These are phyloP conservation scores for Trichopoda pennipes DNA, from an alignment of 2,888 invertebrate species.

Conservation along the genomic window DNA sequence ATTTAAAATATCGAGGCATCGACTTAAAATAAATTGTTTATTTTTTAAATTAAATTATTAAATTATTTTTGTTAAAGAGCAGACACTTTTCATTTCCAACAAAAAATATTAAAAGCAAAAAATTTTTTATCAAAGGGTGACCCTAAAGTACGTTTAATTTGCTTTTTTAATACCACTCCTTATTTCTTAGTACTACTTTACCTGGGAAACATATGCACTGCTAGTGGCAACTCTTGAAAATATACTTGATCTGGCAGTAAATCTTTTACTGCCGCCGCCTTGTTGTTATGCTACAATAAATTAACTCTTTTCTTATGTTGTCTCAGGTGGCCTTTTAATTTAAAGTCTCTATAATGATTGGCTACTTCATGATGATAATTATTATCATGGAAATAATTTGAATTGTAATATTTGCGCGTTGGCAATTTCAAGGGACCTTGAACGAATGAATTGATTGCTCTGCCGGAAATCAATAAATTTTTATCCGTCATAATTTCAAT, in stretches of 20 bases:
- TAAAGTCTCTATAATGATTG: slow-evolving; percentile 79
- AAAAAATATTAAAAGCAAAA: too few species aligned
- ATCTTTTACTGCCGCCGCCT: slow-evolving; percentile 23
- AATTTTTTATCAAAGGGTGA: too few species aligned
- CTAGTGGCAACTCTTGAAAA: slow-evolving; percentile 73
- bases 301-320: slow-evolving; percentile 46
- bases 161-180: too few species aligned
- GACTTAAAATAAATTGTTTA: too few species aligned
- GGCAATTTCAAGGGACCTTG: slow-evolving; percentile 70
- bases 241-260: slow-evolving; percentile 53
- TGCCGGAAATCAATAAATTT: slow-evolving; percentile 71
- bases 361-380: slow-evolving; percentile 77
- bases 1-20: too few species aligned
- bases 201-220: slow-evolving; percentile 76
- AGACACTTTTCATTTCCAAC: too few species aligned
- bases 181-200: slow-evolving; percentile 64
- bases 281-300: slow-evolving; percentile 52
- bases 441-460: slow-evolving; percentile 69
- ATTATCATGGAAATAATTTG: slow-evolving; percentile 65
- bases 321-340: slow-evolving; percentile 65
- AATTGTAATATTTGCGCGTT: slow-evolving; percentile 73
- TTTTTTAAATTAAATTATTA: too few species aligned
- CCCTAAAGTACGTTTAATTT: too few species aligned
- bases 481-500: slow-evolving; percentile 36
- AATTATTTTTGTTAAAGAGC: too few species aligned